These are phyloP conservation scores for Tiaroga cobitis DNA, from an alignment of 2,797 vertebrate genomes.

Conservation along the genomic window DNA sequence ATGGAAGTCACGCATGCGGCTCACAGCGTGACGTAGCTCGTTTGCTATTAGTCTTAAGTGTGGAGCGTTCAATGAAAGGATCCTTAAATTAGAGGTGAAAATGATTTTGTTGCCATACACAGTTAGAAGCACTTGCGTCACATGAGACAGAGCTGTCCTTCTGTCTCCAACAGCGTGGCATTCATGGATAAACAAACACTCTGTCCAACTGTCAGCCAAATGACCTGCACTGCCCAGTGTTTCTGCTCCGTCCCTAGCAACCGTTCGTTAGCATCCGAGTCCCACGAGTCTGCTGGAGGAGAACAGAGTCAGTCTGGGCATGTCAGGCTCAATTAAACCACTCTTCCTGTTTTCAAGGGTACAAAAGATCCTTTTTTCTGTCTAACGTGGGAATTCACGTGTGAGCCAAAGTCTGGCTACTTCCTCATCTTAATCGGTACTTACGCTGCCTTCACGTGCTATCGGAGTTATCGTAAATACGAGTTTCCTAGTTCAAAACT, in stretches of 20 bases:
- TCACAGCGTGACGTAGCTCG: constrained; percentile 14
- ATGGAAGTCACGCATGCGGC: not conserved
- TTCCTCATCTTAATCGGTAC: too few relatives aligned
- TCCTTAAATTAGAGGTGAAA: constrained; percentile 66
- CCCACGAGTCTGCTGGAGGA: constrained; percentile 20
- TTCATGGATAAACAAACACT: constrained; percentile 66
- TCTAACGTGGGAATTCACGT: not conserved
- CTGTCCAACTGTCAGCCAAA: constrained; percentile 61
- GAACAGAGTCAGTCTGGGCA: constrained; percentile 24
- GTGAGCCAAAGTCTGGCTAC: too few relatives aligned
- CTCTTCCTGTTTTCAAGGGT: not conserved
- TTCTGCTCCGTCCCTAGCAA: constrained; percentile 67
- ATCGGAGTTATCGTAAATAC: too few relatives aligned
- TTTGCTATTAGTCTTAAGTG: constrained; percentile 54
- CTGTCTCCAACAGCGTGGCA: constrained; percentile 64
- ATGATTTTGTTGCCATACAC: constrained; percentile 64
- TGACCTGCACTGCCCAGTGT: constrained; percentile 62
- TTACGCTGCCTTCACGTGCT: too few relatives aligned
- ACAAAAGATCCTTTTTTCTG: not conserved
- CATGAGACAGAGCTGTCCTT: constrained; percentile 61
- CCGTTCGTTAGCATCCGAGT: constrained; percentile 61
- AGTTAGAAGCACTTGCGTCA: constrained; percentile 66
- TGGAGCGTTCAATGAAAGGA: constrained; percentile 52
- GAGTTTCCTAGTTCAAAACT: too few relatives aligned
- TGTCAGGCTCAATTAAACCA: constrained; percentile 20